phyloP scores from a whole-genome alignment of 2,797 vertebrate species.

The Pipistrellus nathusii region DNA sequence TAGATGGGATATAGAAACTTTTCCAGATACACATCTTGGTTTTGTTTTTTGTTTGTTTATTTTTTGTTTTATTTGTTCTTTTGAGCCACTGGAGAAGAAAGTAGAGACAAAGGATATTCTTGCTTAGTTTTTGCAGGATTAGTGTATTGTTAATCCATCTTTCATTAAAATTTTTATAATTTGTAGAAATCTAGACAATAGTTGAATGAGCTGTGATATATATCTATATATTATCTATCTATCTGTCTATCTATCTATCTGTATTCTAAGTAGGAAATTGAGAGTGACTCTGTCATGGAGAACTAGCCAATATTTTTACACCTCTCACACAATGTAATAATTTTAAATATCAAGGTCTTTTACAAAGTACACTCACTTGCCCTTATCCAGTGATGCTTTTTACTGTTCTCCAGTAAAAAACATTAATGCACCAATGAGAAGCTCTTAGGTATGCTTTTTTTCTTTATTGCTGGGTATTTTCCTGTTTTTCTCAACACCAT shows the following conservation, averaged over 20 bases:
- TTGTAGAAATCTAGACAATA: background rate
- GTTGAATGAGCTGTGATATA: background rate
- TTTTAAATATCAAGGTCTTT: slow-evolving; percentile 7
- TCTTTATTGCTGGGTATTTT: background rate
- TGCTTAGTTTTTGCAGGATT: background rate
- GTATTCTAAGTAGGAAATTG: background rate
- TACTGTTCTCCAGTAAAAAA: background rate
- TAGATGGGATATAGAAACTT: background rate
- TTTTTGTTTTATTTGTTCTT: background rate
- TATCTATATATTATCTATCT: background rate
- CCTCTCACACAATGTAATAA: background rate
- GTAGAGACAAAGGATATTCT: background rate
- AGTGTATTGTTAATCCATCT: background rate
- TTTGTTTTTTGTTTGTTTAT: no score
- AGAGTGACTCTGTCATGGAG: background rate
- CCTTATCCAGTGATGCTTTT: background rate
- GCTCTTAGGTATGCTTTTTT: background rate
- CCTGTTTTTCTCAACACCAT: background rate
- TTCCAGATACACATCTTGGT: background rate
- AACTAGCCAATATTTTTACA: background rate
- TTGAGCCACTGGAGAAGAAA: background rate
- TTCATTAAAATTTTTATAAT: background rate
- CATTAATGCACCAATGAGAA: background rate
- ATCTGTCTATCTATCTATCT: no score
- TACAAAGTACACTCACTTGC: background rate